Evolutionary conservation across 92 coral and sea anemone species (phyloP).

Genomic region (Zoanthus sansibaricus): DNA sequence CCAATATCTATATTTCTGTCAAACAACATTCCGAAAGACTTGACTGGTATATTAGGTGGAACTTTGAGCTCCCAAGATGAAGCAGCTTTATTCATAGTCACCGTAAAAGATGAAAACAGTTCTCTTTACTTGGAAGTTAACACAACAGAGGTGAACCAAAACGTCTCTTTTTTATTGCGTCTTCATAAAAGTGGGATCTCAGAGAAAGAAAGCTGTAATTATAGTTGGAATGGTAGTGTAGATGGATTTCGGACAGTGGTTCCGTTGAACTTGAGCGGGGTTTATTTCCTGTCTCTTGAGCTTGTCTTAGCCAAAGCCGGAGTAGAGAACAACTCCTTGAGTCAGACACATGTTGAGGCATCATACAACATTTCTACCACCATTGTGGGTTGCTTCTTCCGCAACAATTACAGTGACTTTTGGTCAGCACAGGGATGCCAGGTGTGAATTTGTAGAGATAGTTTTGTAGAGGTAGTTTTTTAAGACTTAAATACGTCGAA

Average conservation of each 20-base stretch:
- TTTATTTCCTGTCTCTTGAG: conserved; percentile 31
- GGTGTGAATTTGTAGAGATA: not conserved
- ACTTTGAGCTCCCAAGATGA: not conserved
- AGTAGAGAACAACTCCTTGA: conserved; percentile 1
- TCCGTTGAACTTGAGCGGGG: conserved; percentile 15
- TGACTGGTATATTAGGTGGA: not conserved
- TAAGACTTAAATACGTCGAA: too few relatives aligned
- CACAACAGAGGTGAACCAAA: not conserved
- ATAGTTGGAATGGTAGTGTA: conserved; percentile 17
- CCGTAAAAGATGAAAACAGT: conserved; percentile 25
- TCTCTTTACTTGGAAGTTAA: conserved; percentile 35
- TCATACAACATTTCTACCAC: conserved; percentile 2
- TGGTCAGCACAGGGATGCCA: conserved; percentile 42
- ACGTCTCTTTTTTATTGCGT: conserved; percentile 5
- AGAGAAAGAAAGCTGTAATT: not conserved
- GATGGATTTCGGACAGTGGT: conserved; percentile 9
- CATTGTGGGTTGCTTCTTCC: conserved; percentile 26
- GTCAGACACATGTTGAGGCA: not conserved
- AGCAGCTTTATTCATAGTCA: conserved; percentile 6
- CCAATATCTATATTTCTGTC: conserved; percentile 37
- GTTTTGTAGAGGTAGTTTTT: too few relatives aligned
- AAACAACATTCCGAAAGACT: not conserved
- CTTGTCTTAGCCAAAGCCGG: not conserved
- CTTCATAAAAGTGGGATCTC: conserved; percentile 4
- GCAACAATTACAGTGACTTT: not conserved